Conservation (phyloP, 2,113 vertebrate genomes). For the Rallus limicola region DNA sequence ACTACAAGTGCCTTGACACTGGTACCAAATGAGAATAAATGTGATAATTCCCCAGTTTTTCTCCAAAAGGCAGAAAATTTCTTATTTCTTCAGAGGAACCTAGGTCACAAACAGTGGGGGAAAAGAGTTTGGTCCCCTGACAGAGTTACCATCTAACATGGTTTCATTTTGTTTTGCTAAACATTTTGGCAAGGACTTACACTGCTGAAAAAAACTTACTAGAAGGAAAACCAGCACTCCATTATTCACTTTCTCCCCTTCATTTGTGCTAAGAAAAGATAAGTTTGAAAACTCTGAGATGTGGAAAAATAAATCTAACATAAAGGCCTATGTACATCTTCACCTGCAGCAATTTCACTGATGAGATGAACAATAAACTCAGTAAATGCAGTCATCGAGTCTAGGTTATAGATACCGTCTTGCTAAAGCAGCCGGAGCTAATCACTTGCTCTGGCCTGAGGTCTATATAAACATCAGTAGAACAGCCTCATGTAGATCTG, state of each 20-base stretch:
- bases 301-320: background rate
- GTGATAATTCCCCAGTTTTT: background rate
- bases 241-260: background rate
- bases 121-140: background rate
- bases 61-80: background rate
- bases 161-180: background rate
- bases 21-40: background rate
- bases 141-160: background rate
- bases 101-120: background rate
- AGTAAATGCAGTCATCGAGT: background rate
- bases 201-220: background rate
- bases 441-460: constrained; percentile 36
- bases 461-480: constrained; percentile 28
- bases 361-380: background rate
- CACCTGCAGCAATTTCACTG: background rate
- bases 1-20: background rate
- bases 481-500: background rate
- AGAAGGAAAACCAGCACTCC: background rate
- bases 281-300: background rate
- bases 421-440: constrained; percentile 6
- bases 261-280: background rate
- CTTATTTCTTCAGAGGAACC: background rate
- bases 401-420: background rate
- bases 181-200: background rate
- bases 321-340: background rate